Percentiles rank a stretch among this genome's conserved stretches.
Evolutionary conservation across 2,113 vertebrate species (phyloP).

Genomic region (Chamaetylas fuelleborni): DNA sequence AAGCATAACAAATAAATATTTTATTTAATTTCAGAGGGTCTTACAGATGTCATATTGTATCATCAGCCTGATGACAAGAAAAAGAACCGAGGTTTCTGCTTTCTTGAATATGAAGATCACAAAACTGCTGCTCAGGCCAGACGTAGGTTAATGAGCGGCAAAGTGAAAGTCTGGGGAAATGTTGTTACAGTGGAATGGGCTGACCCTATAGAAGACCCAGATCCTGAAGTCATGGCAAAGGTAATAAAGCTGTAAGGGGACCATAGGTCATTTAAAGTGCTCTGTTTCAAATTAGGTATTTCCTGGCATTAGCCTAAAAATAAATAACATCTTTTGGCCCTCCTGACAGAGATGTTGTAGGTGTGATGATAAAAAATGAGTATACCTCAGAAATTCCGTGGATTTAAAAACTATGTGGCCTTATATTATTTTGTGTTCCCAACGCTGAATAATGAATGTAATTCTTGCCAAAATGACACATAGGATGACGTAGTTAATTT

Average conservation of each 20-base stretch:
- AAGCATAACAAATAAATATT: neutral
- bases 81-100: slow-evolving; percentile 98
- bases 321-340: neutral
- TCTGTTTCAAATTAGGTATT: neutral
- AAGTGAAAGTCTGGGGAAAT: slow-evolving; percentile 98
- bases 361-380: neutral
- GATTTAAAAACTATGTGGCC: neutral
- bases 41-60: slow-evolving; percentile 97
- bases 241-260: slow-evolving; percentile 66
- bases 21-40: slow-evolving; percentile 85
- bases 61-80: slow-evolving; percentile 98
- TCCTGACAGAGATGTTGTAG: neutral
- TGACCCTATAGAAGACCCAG: slow-evolving; percentile 97
- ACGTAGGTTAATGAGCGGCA: slow-evolving; percentile 96
- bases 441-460: neutral
- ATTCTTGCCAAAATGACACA: neutral
- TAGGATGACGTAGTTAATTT: neutral
- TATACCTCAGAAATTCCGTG: neutral
- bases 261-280: neutral
- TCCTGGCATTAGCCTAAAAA: neutral
- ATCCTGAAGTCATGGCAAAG: slow-evolving; percentile 99
- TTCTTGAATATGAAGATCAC: slow-evolving; percentile 98
- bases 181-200: slow-evolving; percentile 99
- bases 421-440: neutral
- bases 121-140: slow-evolving; percentile 96